Base-by-base conservation (phyloP, 2,113 vertebrate genomes). In the Marmota flaviventris region DNA sequence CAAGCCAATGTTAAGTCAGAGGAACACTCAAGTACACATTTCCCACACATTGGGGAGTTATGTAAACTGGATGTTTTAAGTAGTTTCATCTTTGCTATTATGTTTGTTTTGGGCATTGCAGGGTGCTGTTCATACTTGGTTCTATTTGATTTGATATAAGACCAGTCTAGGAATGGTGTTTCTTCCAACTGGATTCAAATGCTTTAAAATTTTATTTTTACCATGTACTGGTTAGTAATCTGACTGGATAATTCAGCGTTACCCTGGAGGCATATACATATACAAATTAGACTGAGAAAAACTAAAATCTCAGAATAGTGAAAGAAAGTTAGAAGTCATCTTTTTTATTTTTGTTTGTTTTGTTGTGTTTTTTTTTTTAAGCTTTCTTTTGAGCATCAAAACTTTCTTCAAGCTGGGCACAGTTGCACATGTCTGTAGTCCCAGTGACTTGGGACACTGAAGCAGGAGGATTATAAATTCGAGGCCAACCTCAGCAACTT, bases 151-250 rank as follows among this genome's bases (percentile, higher is more conserved):
- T 79, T 86, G 22, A 91, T 51, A 25, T 81, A 42, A 96, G 29
- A 93, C 48, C 48, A 82, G 69, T 45, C 12, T 91, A 73, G 78
- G 24, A 85, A 81, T 45, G 48, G n/a, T 73, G 14, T 76, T 79
- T 72, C 78, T 89, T 83, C 70, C 65, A 83, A 45, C 37, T 17
- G 63, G 22, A 91, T 24, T 79, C 79, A 92, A 42, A 85, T 96
- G 53, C 34, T 92, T 96, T 91, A 58, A 85, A 91, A 85, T 67
- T 79, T 91, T 27, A 72, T 65, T 93, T 96, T 91, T 97, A n/a
- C 58, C n/a, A 53, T 56, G 7, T 51, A 56, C 45, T 73, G 69
- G 20, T 63, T 83, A 53, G 53, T 95, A 95, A 91, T 69, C 82
- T 89, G 34, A 25, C 53, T 96, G 45, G 53, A 48, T 91, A 79